A percentile compares a stretch with the other conserved stretches of the same genome.
phyloP scores from a whole-genome alignment of 2,113 vertebrate species.

The Protomyctophum bolini region DNA sequence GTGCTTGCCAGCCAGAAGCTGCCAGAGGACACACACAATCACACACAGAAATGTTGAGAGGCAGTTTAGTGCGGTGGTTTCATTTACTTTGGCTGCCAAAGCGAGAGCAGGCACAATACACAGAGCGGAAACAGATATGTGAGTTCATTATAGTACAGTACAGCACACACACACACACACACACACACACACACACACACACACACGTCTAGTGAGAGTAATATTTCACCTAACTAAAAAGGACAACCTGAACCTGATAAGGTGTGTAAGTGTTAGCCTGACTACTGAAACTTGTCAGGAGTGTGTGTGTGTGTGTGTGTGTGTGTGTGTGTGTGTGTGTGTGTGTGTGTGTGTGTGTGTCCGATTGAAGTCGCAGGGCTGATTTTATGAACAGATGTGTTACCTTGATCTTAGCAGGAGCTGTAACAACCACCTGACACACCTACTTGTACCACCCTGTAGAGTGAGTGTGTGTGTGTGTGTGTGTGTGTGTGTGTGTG shows the following conservation, averaged over 20 bases:
- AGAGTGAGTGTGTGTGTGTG: not conserved
- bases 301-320: conserved; percentile 18
- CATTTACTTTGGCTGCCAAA: conserved; percentile 53
- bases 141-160: conserved; percentile 13
- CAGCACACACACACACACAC: conserved; percentile 2
- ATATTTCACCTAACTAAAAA: no score
- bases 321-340: conserved; percentile 16
- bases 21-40: not conserved
- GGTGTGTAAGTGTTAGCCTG: not conserved
- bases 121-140: conserved; percentile 54
- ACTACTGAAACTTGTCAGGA: no score
- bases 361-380: conserved; percentile 12
- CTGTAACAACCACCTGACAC: conserved; percentile 7
- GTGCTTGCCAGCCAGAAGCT: not conserved
- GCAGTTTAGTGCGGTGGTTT: conserved; percentile 44
- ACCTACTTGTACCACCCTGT: conserved; percentile 11
- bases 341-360: conserved; percentile 15
- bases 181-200: not conserved
- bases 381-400: conserved; percentile 44
- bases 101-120: conserved; percentile 32
- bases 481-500: not conserved
- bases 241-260: no score
- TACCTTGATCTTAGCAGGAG: conserved; percentile 44
- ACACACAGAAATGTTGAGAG: not conserved
- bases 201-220: no score